phyloP scores from a whole-genome alignment of 2,113 vertebrate species.

The Plectropomus leopardus region DNA sequence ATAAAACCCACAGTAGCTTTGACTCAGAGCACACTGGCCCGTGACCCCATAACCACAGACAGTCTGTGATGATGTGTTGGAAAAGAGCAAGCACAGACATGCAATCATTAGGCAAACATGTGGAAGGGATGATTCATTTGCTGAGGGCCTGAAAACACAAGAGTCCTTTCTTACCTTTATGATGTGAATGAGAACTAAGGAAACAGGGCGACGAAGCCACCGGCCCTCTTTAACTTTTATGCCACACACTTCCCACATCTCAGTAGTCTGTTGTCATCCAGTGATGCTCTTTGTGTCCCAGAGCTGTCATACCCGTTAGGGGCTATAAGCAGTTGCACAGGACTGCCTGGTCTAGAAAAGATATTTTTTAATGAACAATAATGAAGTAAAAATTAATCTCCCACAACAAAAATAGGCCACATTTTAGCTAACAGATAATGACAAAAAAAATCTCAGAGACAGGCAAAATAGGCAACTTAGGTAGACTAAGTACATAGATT shows the following conservation, averaged over 20 bases:
- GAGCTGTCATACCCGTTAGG: too few relatives aligned
- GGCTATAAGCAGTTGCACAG: too few relatives aligned
- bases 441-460: too few relatives aligned
- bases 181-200: conserved; percentile 34
- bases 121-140: conserved; percentile 82
- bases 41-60: conserved; percentile 69
- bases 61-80: conserved; percentile 72
- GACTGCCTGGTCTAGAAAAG: too few relatives aligned
- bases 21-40: conserved; percentile 42
- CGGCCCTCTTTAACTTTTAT: conserved; percentile 22
- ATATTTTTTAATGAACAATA: too few relatives aligned
- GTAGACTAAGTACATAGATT: too few relatives aligned
- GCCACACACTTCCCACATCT: conserved; percentile 18
- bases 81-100: conserved; percentile 77
- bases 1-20: conserved; percentile 38
- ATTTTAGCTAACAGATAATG: too few relatives aligned
- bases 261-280: not conserved
- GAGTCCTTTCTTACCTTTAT: conserved; percentile 66
- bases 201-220: conserved; percentile 17
- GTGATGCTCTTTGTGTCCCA: not conserved
- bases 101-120: conserved; percentile 78
- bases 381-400: too few relatives aligned
- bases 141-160: conserved; percentile 53
- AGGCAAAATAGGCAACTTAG: too few relatives aligned
- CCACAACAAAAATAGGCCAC: too few relatives aligned